Evolutionary conservation across 2,797 vertebrate genomes (phyloP).

Genomic region (Enteromius radiatus): DNA sequence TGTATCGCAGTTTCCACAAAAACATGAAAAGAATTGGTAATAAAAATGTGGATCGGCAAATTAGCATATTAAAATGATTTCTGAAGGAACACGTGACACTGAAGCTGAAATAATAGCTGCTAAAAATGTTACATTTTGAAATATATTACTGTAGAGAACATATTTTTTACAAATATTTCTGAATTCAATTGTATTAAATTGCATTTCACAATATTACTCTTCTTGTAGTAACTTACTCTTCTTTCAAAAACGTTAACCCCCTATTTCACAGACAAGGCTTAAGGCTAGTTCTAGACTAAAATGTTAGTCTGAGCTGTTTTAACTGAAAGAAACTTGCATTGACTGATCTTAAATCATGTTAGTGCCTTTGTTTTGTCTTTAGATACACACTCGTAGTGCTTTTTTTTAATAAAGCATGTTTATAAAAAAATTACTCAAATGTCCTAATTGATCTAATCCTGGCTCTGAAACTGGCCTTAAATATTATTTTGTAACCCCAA

Average conservation of each 20-base stretch:
- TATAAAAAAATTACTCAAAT: no score
- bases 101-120: neutral
- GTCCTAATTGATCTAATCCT: no score
- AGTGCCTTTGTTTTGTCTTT: no score
- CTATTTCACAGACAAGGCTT: no score
- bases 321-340: no score
- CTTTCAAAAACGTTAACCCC: neutral
- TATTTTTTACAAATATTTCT: neutral
- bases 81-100: neutral
- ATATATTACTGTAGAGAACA: neutral
- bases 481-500: neutral
- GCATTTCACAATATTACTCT: neutral
- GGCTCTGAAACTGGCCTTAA: no score
- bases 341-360: no score
- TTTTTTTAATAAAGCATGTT: no score
- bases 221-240: no score
- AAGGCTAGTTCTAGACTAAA: no score
- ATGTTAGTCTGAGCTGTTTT: no score
- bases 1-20: neutral
- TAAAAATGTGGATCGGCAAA: neutral
- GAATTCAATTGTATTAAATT: neutral
- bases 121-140: neutral
- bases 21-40: neutral
- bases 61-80: neutral
- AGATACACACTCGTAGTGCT: no score